Conservation (phyloP, 2,888 invertebrate species). For the Drosophila recens region DNA sequence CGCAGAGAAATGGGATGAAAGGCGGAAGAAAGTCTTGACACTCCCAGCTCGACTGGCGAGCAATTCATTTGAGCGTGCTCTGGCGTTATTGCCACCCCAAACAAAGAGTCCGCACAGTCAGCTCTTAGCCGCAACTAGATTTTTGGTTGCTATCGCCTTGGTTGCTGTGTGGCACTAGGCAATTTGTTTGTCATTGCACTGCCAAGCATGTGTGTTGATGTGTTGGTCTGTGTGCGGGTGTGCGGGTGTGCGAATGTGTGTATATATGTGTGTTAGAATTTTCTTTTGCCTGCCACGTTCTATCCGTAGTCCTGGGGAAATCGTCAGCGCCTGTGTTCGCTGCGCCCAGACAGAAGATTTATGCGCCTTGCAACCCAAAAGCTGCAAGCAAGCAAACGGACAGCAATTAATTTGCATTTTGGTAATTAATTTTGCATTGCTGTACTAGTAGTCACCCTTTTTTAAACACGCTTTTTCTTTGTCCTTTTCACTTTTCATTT, state of each 20-base stretch:
- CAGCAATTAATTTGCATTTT: slow-evolving; percentile 81
- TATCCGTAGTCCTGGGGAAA: slow-evolving; percentile 43
- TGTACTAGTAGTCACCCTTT: slow-evolving; percentile 47
- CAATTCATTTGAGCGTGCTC: slow-evolving; percentile 71
- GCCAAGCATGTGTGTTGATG: slow-evolving; percentile 14
- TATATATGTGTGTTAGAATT: slow-evolving; percentile 31
- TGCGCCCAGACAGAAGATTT: slow-evolving; percentile 59
- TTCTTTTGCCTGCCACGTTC: slow-evolving; percentile 64
- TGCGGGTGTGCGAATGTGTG: slow-evolving; percentile 14
- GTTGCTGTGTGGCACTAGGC: slow-evolving; percentile 59
- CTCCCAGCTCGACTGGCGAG: slow-evolving; percentile 41
- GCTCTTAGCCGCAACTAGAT: slow-evolving; percentile 73
- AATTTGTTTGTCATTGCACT: slow-evolving; percentile 76
- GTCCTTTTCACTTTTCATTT: slow-evolving; percentile 55
- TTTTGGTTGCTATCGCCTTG: slow-evolving; percentile 63
- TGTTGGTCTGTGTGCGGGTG: slow-evolving; percentile 3
- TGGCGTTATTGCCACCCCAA: slow-evolving; percentile 27
- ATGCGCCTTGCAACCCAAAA: slow-evolving; percentile 69
- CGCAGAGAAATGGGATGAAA: neutral
- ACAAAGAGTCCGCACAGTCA: slow-evolving; percentile 38
- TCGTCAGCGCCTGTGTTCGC: slow-evolving; percentile 32
- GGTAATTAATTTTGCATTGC: slow-evolving; percentile 80
- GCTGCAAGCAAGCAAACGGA: slow-evolving; percentile 76
- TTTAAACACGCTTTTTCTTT: slow-evolving; percentile 28
- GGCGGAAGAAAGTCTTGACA: slow-evolving; percentile 36